Percentiles rank a stretch among this genome's conserved stretches.
phyloP scores from a whole-genome alignment of 2,113 vertebrate species.

The Raja brachyura region DNA sequence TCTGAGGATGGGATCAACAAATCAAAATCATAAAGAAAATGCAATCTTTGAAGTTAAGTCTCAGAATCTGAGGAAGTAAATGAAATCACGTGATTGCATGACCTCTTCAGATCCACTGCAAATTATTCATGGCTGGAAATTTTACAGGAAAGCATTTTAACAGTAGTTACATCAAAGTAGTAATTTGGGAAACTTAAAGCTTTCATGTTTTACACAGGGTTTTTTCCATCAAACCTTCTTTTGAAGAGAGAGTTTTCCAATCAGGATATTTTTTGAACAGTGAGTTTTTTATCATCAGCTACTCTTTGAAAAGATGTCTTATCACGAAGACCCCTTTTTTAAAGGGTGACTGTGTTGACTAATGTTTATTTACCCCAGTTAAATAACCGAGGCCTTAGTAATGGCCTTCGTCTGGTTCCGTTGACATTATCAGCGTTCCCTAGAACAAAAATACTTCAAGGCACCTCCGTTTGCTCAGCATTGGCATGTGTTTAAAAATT shows the following conservation, averaged over 20 bases:
- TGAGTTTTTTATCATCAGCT: not conserved
- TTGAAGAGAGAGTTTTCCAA: conserved; percentile 18
- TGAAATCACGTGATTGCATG: not conserved
- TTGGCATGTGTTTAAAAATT: too few species aligned
- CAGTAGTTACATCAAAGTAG: conserved; percentile 31
- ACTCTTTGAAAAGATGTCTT: not conserved
- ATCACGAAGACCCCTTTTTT: not conserved
- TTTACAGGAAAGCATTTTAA: conserved; percentile 24
- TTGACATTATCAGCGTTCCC: not conserved
- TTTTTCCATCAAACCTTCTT: not conserved
- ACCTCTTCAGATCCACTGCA: not conserved
- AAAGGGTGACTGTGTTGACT: not conserved
- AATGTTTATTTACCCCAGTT: not conserved
- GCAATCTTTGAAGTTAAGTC: conserved; percentile 13
- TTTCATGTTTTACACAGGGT: conserved; percentile 27
- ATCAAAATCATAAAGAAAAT: not conserved
- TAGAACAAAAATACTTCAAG: not conserved
- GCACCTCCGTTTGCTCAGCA: not conserved
- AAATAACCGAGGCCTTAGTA: not conserved
- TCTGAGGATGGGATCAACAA: not conserved
- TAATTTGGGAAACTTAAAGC: conserved; percentile 5
- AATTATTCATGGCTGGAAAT: conserved; percentile 27
- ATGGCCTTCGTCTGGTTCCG: not conserved
- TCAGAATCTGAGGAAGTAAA: not conserved
- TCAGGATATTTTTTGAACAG: conserved; percentile 16